Evolutionary conservation across 2,888 invertebrate genomes (phyloP).

Genomic region (Eudemis profundana): DNA sequence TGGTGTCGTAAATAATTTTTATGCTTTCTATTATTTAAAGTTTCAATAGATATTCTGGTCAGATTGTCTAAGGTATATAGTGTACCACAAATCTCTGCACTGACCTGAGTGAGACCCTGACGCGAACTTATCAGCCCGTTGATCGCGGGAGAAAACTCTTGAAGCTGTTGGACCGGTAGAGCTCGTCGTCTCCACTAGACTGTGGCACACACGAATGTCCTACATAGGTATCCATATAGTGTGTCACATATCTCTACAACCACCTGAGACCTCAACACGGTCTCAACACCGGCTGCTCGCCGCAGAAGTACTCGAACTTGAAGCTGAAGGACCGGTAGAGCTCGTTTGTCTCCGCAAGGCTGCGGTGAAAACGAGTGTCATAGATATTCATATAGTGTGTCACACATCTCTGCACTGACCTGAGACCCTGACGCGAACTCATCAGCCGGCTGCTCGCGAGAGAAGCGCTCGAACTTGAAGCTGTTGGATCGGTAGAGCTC

Average conservation of each 20-base stretch:
- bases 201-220: too few relatives aligned
- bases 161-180: too few relatives aligned
- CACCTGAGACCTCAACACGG: conserved; percentile 89
- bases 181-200: too few relatives aligned
- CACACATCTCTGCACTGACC: conserved; percentile 77
- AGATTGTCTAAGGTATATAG: too few relatives aligned
- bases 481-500: conserved; percentile 94
- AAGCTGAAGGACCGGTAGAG: too few relatives aligned
- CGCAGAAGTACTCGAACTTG: background rate
- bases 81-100: too few relatives aligned
- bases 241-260: conserved; percentile 53
- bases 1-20: background rate
- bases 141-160: too few relatives aligned
- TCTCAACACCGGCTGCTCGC: too few relatives aligned
- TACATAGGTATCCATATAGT: too few relatives aligned
- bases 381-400: too few relatives aligned
- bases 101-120: too few relatives aligned
- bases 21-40: background rate
- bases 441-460: conserved; percentile 87
- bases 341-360: conserved; percentile 91
- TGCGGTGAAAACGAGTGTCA: conserved; percentile 91
- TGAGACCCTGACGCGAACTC: conserved; percentile 89
- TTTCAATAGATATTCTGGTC: background rate
- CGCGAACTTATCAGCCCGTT: background rate
- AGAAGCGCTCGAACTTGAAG: conserved; percentile 94